These are phyloP conservation scores for Chiroxiphia lanceolata DNA, from an alignment of 2,797 vertebrate genomes.

Conservation along the genomic window DNA sequence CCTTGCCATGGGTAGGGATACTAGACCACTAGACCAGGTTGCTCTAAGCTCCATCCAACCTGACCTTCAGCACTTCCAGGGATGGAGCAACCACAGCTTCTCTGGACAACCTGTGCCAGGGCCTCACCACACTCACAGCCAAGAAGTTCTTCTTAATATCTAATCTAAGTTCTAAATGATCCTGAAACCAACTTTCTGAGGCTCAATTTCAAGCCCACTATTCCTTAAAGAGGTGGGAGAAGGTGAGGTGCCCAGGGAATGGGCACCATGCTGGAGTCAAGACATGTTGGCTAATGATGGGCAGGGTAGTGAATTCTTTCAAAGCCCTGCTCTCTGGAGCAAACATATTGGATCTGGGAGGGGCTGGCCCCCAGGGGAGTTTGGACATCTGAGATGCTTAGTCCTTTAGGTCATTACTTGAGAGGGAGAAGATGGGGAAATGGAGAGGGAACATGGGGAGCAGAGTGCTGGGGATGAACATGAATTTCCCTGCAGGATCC, in stretches of 20 bases:
- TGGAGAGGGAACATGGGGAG: accelerated
- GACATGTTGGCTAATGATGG: accelerated
- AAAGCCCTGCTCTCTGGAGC: no score
- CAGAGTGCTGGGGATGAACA: neutral
- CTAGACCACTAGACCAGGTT: accelerated
- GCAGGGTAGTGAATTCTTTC: neutral
- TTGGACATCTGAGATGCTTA: neutral
- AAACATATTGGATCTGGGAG: accelerated
- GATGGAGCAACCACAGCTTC: neutral
- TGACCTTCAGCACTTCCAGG: neutral
- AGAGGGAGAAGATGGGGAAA: neutral
- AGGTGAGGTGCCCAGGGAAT: neutral
- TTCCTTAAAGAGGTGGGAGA: neutral
- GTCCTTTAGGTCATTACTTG: neutral
- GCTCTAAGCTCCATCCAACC: accelerated
- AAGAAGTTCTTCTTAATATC: accelerated
- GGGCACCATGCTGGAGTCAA: accelerated
- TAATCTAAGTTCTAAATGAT: no score
- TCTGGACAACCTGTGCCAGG: neutral
- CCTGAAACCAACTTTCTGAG: neutral
- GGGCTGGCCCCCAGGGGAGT: accelerated
- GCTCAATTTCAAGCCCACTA: neutral
- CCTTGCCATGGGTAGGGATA: neutral
- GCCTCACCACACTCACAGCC: accelerated
- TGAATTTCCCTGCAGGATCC: neutral